Conservation (phyloP, 1,140 invertebrate genomes). For the Bathynomus jamesi region DNA sequence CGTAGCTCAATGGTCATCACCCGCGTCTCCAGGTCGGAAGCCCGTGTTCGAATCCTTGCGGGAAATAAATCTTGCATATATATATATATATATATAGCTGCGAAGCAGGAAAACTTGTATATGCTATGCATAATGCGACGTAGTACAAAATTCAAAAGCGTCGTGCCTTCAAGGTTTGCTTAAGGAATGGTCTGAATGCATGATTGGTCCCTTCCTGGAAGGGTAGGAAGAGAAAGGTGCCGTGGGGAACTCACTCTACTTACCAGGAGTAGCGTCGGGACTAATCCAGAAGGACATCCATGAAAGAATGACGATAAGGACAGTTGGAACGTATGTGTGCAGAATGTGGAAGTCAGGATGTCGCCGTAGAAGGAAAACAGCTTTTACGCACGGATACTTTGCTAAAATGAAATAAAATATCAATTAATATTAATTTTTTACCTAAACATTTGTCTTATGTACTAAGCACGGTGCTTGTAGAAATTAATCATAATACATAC, state of each 20-base stretch:
- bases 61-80: too few relatives aligned
- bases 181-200: not conserved
- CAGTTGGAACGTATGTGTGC: constrained; percentile 82
- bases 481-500: too few relatives aligned
- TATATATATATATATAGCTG: too few relatives aligned
- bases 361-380: constrained; percentile 65
- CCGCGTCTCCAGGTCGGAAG: too few relatives aligned
- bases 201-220: too few relatives aligned
- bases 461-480: too few relatives aligned
- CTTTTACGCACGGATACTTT: constrained; percentile 56
- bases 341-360: constrained; percentile 81
- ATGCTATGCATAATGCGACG: not conserved
- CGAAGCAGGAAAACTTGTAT: not conserved
- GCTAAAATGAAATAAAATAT: not conserved
- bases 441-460: too few relatives aligned
- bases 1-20: too few relatives aligned
- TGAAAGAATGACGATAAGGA: constrained; percentile 75
- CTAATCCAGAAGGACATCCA: constrained; percentile 89
- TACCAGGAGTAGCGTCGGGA: constrained; percentile 69
- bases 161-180: not conserved
- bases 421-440: not conserved
- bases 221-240: too few relatives aligned
- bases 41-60: too few relatives aligned
- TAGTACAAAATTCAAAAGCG: not conserved
- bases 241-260: too few relatives aligned